Base-by-base conservation (phyloP, 1,140 invertebrate species). In the Calliphora vicina region DNA sequence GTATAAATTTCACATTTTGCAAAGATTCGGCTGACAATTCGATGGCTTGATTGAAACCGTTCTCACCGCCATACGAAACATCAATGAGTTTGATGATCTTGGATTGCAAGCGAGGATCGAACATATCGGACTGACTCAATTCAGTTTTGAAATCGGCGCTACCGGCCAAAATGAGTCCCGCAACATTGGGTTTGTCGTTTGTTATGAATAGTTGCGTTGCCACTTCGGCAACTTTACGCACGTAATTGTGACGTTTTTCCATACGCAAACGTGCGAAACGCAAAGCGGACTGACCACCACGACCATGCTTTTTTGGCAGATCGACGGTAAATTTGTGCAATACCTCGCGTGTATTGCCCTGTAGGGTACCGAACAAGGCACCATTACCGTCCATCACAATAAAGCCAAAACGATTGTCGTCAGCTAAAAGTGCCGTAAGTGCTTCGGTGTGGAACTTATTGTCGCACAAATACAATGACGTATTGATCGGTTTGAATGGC, bases 331-430 rank as follows among this genome's bases (percentile, higher is more conserved):
- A 99, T 92, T 99, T 99, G 91, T 99, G 98, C 74, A 99, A 93
- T 78, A 99, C 93, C 91, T 93, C 93, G 80, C 92, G 89, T 9
- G 93, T 93, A 85, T 94, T 94, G 76, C 93, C 93, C 91, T 99
- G 98, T 20, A 99, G 92, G 8, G 99, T 99, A 89, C 99, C 99
- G 92, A 99, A 99, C 50, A 99, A 92, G 23, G 98, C 97, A 74
- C 99, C 99, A 91, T 99, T 99, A 94, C 99, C 99, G 92, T 99
- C 99, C 98, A 99, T 99, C 23, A 99, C 97, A 90, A 99, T 99
- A 89, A 99, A 99, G 61, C 99, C 99, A 92, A 99, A 99, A 92
- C 99, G 99, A 91, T 99, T 99, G 91, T 99, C 99, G 91, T 99
- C 99, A 43, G 98, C 98, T 80, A 99, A 92, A 80, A 99, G 92